These are phyloP conservation scores for Cossypha caffra DNA, from an alignment of 2,797 vertebrate species.

Conservation along the genomic window DNA sequence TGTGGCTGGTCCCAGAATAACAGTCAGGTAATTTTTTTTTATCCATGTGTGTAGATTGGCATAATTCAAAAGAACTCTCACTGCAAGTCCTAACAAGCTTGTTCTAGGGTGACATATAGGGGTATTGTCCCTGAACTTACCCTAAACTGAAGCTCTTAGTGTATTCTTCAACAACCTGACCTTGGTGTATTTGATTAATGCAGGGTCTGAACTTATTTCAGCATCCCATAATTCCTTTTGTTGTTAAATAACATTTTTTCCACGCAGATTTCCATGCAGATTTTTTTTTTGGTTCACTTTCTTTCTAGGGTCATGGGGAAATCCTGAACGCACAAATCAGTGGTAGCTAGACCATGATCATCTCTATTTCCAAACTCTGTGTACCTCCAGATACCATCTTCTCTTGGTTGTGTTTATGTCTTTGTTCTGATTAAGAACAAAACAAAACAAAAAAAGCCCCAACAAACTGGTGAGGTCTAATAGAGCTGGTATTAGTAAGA, in stretches of 20 bases:
- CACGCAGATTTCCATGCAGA: rapidly evolving
- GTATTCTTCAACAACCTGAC: neutral
- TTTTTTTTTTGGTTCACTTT: neutral
- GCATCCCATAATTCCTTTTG: neutral
- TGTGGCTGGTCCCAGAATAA: neutral
- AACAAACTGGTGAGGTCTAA: neutral
- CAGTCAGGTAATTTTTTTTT: neutral
- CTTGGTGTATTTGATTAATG: neutral
- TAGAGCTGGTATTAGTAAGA: neutral
- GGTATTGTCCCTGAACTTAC: neutral
- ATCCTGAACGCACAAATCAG: neutral
- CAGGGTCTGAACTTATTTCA: neutral
- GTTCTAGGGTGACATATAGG: neutral
- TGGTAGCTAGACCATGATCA: neutral
- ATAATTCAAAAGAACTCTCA: neutral
- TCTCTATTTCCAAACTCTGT: neutral
- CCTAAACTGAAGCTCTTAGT: neutral
- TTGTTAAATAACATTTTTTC: neutral
- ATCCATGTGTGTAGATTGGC: rapidly evolving
- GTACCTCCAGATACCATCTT: rapidly evolving
- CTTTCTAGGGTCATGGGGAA: neutral
- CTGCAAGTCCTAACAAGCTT: neutral
- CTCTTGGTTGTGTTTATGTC: neutral
- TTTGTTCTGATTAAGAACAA: neutral
- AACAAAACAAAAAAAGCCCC: neutral